Evolutionary conservation across 2,888 invertebrate species (phyloP).

Genomic region (Tenodera sinensis): DNA sequence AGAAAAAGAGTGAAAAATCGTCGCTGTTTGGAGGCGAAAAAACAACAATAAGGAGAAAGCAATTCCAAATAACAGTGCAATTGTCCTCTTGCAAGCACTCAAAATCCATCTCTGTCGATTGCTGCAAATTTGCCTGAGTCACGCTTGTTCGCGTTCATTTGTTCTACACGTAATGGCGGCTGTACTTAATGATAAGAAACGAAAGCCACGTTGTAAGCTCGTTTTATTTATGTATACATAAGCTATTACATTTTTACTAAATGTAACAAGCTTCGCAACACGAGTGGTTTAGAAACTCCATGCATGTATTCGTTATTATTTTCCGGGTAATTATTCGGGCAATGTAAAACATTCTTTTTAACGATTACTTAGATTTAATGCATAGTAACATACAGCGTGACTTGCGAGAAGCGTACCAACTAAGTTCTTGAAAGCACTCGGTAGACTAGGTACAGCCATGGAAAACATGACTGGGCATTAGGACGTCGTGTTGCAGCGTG

Average conservation of each 20-base stretch:
- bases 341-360: too few relatives aligned
- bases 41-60: neutral
- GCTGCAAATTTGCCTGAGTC: neutral
- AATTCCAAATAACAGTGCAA: neutral
- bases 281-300: too few relatives aligned
- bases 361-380: too few relatives aligned
- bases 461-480: too few relatives aligned
- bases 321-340: too few relatives aligned
- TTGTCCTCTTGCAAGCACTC: neutral
- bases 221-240: neutral
- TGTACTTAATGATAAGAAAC: neutral
- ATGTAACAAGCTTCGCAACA: too few relatives aligned
- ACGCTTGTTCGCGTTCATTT: neutral
- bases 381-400: too few relatives aligned
- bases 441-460: too few relatives aligned
- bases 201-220: neutral
- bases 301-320: too few relatives aligned
- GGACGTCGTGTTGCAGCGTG: too few relatives aligned
- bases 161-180: neutral
- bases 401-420: too few relatives aligned
- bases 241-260: neutral
- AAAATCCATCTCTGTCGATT: neutral
- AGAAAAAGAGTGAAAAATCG: neutral
- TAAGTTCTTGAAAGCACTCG: too few relatives aligned
- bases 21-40: neutral